These are phyloP conservation scores for Colistium nudipinnis DNA, from an alignment of 2,113 vertebrate species.

Conservation along the genomic window DNA sequence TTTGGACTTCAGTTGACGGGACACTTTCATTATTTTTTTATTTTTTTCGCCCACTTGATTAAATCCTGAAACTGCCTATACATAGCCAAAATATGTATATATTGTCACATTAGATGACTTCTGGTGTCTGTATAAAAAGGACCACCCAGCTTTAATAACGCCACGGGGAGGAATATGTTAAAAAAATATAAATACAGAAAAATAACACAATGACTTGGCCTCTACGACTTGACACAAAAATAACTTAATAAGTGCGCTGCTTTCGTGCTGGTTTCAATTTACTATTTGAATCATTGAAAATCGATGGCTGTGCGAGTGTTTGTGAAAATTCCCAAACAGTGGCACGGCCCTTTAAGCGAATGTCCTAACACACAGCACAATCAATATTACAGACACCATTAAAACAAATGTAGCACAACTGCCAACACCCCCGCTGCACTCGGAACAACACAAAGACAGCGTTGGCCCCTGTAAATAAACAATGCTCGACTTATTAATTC, in stretches of 20 bases:
- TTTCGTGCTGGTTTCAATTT: background rate
- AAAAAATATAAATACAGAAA: no score
- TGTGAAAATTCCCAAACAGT: background rate
- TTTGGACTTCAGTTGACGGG: background rate
- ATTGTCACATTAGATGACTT: no score
- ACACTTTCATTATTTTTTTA: background rate
- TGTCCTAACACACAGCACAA: background rate
- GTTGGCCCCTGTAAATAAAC: constrained; percentile 72
- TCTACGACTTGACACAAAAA: background rate
- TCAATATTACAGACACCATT: constrained; percentile 35
- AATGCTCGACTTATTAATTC: constrained; percentile 62
- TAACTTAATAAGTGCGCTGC: background rate
- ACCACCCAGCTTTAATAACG: no score
- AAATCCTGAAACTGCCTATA: background rate
- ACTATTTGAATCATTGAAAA: background rate
- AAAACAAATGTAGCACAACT: constrained; percentile 33
- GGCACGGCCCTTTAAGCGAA: background rate
- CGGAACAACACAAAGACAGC: constrained; percentile 42
- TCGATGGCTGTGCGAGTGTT: background rate
- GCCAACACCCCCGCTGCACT: constrained; percentile 32
- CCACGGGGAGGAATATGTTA: no score
- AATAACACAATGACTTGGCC: background rate
- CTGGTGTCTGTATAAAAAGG: no score
- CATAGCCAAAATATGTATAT: no score
- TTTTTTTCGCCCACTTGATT: no score